phyloP scores from a whole-genome alignment of 2,113 vertebrate species.

The Mugil cephalus region DNA sequence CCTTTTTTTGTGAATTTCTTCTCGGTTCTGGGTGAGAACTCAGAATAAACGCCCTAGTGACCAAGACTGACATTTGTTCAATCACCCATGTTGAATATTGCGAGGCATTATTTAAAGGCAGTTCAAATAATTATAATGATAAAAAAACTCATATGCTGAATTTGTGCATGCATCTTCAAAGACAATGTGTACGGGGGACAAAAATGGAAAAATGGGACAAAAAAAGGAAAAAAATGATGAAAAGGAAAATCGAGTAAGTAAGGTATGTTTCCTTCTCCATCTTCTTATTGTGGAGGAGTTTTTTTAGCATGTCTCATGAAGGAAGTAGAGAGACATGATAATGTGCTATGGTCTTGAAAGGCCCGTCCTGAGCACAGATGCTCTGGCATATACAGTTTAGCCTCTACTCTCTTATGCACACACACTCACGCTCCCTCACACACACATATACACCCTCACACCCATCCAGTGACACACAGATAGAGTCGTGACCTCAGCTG shows the following conservation, averaged over 20 bases:
- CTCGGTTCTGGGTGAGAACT: slow-evolving; percentile 51
- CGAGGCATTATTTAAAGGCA: slow-evolving; percentile 69
- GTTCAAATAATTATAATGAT: slow-evolving; percentile 65
- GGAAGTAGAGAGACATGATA: slow-evolving; percentile 50
- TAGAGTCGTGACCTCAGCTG: slow-evolving; percentile 67
- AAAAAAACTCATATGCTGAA: slow-evolving; percentile 74
- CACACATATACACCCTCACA: slow-evolving; percentile 36
- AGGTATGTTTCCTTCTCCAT: slow-evolving; percentile 43
- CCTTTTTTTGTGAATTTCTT: slow-evolving; percentile 44
- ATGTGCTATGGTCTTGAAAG: slow-evolving; percentile 43
- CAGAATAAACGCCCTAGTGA: slow-evolving; percentile 53
- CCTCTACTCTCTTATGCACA: slow-evolving; percentile 67
- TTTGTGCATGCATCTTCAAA: slow-evolving; percentile 81
- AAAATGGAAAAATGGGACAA: slow-evolving; percentile 47
- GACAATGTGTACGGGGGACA: slow-evolving; percentile 51
- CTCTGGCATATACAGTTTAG: slow-evolving; percentile 59
- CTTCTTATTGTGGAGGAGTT: slow-evolving; percentile 36
- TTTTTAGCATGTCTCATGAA: slow-evolving; percentile 71
- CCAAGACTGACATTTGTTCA: slow-evolving; percentile 61
- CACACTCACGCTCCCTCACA: slow-evolving; percentile 48
- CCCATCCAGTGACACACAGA: slow-evolving; percentile 13
- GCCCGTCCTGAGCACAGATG: slow-evolving; percentile 55
- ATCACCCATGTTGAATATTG: slow-evolving; percentile 65
- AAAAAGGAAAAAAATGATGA: slow-evolving; percentile 3
- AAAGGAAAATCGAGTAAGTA: slow-evolving; percentile 30